Conservation (phyloP, 1,140 invertebrate genomes). For the Caerostris extrusa region DNA sequence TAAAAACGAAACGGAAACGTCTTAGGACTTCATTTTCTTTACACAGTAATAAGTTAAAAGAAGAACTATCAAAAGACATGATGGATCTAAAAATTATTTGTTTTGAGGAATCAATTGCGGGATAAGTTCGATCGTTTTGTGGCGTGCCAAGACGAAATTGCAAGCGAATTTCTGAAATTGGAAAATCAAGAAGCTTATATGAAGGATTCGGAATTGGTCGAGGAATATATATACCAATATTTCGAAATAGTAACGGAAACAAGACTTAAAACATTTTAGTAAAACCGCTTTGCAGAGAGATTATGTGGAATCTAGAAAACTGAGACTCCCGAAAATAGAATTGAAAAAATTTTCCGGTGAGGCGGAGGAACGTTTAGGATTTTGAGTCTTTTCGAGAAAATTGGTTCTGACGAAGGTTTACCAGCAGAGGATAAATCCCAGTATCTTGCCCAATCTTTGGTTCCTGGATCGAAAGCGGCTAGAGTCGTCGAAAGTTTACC, state of each 20-base stretch:
- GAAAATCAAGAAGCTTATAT: background rate
- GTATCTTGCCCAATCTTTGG: background rate
- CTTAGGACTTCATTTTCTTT: background rate
- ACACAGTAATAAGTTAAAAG: background rate
- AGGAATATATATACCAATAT: background rate
- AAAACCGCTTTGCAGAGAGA: too few species aligned
- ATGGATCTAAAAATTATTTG: background rate
- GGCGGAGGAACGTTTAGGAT: background rate
- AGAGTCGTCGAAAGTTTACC: background rate
- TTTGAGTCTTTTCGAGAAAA: background rate
- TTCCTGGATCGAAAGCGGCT: background rate
- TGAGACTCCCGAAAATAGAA: background rate
- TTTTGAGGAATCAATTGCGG: background rate
- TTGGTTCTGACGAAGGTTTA: background rate
- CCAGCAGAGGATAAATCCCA: background rate
- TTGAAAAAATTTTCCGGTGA: slow-evolving; percentile 12
- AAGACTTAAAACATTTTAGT: too few species aligned
- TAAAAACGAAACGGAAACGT: background rate
- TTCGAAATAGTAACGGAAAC: too few species aligned
- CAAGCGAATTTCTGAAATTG: background rate
- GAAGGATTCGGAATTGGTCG: background rate
- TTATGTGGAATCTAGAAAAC: slow-evolving; percentile 76
- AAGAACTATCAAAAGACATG: background rate
- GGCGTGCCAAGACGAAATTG: background rate
- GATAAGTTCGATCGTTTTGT: background rate